A percentile compares a stretch with the other conserved stretches of the same genome.
Evolutionary conservation across 2,797 vertebrate genomes (phyloP).

Genomic region (Protosalanx chinensis): DNA sequence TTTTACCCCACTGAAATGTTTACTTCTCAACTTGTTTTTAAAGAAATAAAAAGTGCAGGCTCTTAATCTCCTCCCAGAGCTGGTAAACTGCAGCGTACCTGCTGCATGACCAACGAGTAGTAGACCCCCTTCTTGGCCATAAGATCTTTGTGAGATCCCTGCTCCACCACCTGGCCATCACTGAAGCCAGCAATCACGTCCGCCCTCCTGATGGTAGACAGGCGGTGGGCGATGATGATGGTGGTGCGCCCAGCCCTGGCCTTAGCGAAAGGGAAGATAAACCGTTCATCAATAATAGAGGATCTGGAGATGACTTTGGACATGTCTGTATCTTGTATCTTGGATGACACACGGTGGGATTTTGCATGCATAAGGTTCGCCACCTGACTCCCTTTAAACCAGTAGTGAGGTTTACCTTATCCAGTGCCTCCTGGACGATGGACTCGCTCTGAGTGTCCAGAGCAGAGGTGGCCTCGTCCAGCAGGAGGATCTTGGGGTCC

Average conservation of each 20-base stretch:
- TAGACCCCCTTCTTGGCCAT: constrained; percentile 75
- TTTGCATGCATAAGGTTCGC: too few species aligned
- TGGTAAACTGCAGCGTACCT: constrained; percentile 51
- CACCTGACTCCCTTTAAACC: too few species aligned
- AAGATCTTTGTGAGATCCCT: constrained; percentile 71
- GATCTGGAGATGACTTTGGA: too few species aligned
- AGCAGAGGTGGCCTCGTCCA: constrained; percentile 75
- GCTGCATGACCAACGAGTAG: constrained; percentile 73
- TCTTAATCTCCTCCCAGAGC: too few species aligned
- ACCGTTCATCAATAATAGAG: not conserved
- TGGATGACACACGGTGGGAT: not conserved
- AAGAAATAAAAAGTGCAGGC: too few species aligned
- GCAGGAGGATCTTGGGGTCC: constrained; percentile 73
- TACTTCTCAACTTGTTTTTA: too few species aligned
- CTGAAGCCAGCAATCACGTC: constrained; percentile 75
- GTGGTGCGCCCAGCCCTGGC: constrained; percentile 74
- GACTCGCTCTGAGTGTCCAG: constrained; percentile 76
- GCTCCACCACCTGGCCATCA: constrained; percentile 68
- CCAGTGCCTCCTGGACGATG: constrained; percentile 69
- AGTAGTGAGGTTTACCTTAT: constrained; percentile 61
- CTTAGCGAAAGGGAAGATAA: constrained; percentile 50
- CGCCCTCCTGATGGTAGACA: constrained; percentile 73
- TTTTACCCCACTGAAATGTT: too few species aligned
- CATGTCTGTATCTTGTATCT: not conserved
- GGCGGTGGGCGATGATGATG: constrained; percentile 75